Base-by-base conservation (phyloP, 2,797 vertebrate species). In the Ctenopoma kingsleyae region DNA sequence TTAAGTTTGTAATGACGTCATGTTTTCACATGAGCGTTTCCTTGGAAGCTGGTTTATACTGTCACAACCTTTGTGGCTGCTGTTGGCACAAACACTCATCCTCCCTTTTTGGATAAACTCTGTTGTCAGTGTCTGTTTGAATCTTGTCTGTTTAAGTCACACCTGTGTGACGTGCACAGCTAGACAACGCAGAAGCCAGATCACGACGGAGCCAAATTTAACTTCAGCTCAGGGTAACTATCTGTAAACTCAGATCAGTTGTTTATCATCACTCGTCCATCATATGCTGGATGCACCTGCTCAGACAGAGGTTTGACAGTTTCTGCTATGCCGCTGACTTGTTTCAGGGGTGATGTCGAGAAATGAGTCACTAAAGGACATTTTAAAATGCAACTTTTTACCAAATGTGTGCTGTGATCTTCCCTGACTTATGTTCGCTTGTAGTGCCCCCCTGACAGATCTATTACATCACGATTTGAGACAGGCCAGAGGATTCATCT, bases 21-120 rank as follows among this genome's bases (percentile, higher is more conserved):
- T 47, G 52, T 43, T 58, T 35, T 59, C 6, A 17, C 16, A 57
- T 23, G 32, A 30, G 56, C 36, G 72, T 59, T 35, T 20, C 40
- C 22, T 8, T 22, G n/a, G 44, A 23, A 71, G 56, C 41, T 44
- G n/a, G 17, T 30, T 41, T 71, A 19, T 40, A 41, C 30, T 75
- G 80, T 83, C 70, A 64, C 56, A 64, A 67, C 17, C 27, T 59
- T 41, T 74, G 17, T 46, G 32, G 59, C 46, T 50, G 53, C 35
- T 1, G 19, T 27, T 17, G n/a, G 22, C 40, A 44, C 12, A 27
- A 41, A 63, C 64, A 23, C 11, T 9, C 27, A 1, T 5, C n/a
- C 46, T 43, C 30, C 47, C 13, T 17, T 41, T 59, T 54, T 17
- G 9, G 10, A 70, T 67, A 55, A 15, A 54, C 58, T 58, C n/a